A percentile compares a stretch with the other conserved stretches of the same genome.
phyloP scores from a whole-genome alignment of 2,113 vertebrate genomes.

The Emydura subglobosa region DNA sequence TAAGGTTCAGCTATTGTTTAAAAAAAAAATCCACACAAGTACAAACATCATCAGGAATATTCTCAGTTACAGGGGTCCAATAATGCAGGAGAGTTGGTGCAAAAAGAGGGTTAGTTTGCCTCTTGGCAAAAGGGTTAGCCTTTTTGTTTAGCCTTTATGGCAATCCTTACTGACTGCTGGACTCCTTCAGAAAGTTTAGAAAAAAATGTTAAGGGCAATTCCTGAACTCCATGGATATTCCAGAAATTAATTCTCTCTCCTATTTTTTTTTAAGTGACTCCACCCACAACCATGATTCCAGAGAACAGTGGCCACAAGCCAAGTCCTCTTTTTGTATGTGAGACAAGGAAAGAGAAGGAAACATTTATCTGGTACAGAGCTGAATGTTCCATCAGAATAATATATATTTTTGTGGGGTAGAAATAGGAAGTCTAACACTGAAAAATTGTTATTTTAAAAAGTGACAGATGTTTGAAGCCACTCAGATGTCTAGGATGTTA shows the following conservation, averaged over 20 bases:
- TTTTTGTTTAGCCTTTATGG: fast-evolving
- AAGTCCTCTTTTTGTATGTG: not conserved
- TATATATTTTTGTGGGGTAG: not conserved
- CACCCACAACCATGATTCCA: not conserved
- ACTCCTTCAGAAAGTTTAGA: not conserved
- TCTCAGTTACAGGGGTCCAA: not conserved
- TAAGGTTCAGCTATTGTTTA: not conserved
- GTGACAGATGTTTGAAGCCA: not conserved
- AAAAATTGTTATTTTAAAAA: not conserved
- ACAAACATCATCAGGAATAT: not conserved
- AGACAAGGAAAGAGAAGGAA: not conserved
- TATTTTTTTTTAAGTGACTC: not conserved
- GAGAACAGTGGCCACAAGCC: not conserved
- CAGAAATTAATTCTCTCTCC: not conserved
- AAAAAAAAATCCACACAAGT: not conserved
- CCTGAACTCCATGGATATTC: not conserved
- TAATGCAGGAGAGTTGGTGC: not conserved
- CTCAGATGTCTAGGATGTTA: not conserved
- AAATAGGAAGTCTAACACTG: not conserved
- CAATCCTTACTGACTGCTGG: too few relatives aligned
- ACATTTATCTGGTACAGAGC: not conserved
- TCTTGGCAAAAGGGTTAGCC: not conserved
- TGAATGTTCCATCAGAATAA: not conserved
- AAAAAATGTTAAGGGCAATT: not conserved
- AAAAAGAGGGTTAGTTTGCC: not conserved